phyloP scores from a whole-genome alignment of 2,113 vertebrate species.

The Centropus bengalensis region DNA sequence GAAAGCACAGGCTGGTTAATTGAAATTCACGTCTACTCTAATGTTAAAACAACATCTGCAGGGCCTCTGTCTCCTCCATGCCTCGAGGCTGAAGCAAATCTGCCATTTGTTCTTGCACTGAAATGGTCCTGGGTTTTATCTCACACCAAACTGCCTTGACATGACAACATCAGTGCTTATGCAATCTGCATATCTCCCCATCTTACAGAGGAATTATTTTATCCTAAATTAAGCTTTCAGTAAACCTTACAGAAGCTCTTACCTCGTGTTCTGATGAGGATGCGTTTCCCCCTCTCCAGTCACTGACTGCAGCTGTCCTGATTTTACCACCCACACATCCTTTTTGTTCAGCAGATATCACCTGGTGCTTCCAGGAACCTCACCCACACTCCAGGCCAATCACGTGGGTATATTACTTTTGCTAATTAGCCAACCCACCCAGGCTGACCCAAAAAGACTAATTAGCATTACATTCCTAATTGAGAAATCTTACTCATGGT shows the following conservation, averaged over 20 bases:
- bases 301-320: conserved; percentile 53
- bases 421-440: conserved; percentile 64
- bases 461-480: conserved; percentile 49
- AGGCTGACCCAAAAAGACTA: conserved; percentile 59
- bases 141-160: neutral
- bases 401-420: conserved; percentile 50
- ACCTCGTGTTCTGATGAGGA: neutral
- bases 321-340: conserved; percentile 61
- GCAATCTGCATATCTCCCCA: conserved; percentile 4
- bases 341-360: conserved; percentile 45
- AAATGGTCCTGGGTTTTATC: neutral
- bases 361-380: conserved; percentile 57
- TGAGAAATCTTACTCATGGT: conserved; percentile 55
- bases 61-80: neutral
- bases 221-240: conserved; percentile 26
- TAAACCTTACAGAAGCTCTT: neutral
- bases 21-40: neutral
- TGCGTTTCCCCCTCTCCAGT: conserved; percentile 7
- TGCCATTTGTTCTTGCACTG: neutral
- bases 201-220: conserved; percentile 29
- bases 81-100: neutral
- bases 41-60: neutral
- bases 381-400: conserved; percentile 68
- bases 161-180: neutral
- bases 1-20: neutral